These are phyloP conservation scores for Rhinolophus ferrumequinum DNA, from an alignment of 2,113 vertebrate species.

Conservation along the genomic window DNA sequence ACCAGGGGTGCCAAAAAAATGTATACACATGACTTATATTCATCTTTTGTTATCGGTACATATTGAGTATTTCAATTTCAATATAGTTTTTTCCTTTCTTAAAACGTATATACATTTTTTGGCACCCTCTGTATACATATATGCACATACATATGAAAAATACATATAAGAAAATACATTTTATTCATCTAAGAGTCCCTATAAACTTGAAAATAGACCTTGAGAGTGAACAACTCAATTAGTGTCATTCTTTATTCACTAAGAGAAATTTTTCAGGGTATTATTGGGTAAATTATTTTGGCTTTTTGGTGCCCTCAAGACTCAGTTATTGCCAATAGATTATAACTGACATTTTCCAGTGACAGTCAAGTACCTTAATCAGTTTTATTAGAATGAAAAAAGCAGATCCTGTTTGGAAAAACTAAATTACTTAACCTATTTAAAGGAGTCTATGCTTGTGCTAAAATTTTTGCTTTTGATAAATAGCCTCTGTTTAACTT, in stretches of 20 bases:
- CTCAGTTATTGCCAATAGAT: slow-evolving; percentile 21
- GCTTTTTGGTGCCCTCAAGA: neutral
- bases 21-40: no score
- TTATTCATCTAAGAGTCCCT: neutral
- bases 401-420: slow-evolving; percentile 32
- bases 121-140: neutral
- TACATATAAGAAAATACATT: neutral
- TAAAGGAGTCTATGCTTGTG: slow-evolving; percentile 34
- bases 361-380: slow-evolving; percentile 15
- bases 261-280: neutral
- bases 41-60: no score
- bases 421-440: slow-evolving; percentile 47
- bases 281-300: slow-evolving; percentile 19
- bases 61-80: no score
- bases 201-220: neutral
- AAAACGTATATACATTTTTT: no score
- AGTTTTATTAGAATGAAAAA: slow-evolving; percentile 57
- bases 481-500: slow-evolving; percentile 24
- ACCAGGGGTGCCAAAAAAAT: no score
- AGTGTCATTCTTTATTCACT: neutral
- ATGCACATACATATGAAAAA: neutral
- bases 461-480: slow-evolving; percentile 21
- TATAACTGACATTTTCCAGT: slow-evolving; percentile 35
- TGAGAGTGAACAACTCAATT: neutral
- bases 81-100: no score